phyloP scores from a whole-genome alignment of 2,113 vertebrate species.

The Xerus inauris region DNA sequence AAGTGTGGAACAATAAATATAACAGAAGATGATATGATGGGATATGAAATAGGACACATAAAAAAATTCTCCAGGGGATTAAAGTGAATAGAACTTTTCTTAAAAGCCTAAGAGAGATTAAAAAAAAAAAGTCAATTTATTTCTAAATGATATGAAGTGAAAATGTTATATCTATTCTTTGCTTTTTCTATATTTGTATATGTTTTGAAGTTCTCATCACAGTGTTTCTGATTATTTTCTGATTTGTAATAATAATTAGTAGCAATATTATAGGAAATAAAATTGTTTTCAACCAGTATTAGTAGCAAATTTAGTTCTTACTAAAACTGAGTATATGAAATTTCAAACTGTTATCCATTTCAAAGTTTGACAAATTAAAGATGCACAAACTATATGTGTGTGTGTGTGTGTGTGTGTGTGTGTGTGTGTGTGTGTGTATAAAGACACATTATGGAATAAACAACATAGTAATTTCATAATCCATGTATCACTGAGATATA shows the following conservation, averaged over 20 bases:
- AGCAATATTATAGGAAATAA: conserved; percentile 49
- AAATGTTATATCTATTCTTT: conserved; percentile 1
- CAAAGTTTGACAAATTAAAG: neutral
- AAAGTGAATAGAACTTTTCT: neutral
- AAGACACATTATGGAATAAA: neutral
- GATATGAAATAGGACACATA: neutral
- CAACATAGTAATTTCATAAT: conserved; percentile 26
- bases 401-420: too few species aligned
- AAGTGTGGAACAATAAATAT: neutral
- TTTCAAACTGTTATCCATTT: conserved; percentile 49
- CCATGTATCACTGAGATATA: conserved; percentile 17
- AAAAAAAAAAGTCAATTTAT: conserved; percentile 20
- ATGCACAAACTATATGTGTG: neutral
- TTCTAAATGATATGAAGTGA: conserved; percentile 47
- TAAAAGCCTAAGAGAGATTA: conserved; percentile 31
- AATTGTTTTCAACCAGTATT: neutral
- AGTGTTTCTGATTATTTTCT: conserved; percentile 47
- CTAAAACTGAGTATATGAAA: conserved; percentile 30
- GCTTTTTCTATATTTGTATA: conserved; percentile 24
- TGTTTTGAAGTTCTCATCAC: conserved; percentile 34
- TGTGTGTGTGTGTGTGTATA: too few species aligned
- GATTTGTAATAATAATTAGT: conserved; percentile 26
- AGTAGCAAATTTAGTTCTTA: conserved; percentile 1
- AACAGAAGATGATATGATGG: neutral
- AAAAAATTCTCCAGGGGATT: neutral